Conservation (phyloP, 2,888 invertebrate species). For the Aleiodes leptofemur region DNA sequence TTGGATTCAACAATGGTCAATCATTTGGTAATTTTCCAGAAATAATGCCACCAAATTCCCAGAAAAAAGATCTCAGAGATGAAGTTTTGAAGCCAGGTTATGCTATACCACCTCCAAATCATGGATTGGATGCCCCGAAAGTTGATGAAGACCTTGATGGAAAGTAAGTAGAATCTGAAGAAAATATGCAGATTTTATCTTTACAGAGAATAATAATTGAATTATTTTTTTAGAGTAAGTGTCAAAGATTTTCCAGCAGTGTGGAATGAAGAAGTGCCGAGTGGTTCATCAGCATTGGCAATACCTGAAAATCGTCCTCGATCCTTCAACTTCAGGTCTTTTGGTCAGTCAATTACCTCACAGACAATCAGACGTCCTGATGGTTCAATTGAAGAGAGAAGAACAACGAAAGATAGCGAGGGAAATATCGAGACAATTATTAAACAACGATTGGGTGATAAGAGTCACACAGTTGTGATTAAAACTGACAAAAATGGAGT, state of each 20-base stretch:
- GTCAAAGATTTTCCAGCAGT: constrained; percentile 62
- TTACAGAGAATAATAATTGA: neutral
- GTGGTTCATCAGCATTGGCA: constrained; percentile 58
- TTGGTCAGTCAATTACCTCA: constrained; percentile 77
- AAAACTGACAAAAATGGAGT: constrained; percentile 67
- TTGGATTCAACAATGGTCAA: constrained; percentile 55
- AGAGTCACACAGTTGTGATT: constrained; percentile 66
- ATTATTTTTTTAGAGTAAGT: constrained; percentile 59
- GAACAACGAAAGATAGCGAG: constrained; percentile 77
- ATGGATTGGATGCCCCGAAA: constrained; percentile 60
- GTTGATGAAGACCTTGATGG: constrained; percentile 78
- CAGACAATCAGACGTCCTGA: constrained; percentile 78
- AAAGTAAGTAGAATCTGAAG: constrained; percentile 73
- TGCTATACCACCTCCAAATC: constrained; percentile 58
- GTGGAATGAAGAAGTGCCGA: constrained; percentile 61
- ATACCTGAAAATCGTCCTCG: constrained; percentile 52
- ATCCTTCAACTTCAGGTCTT: constrained; percentile 58
- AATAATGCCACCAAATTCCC: constrained; percentile 52
- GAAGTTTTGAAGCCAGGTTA: constrained; percentile 72
- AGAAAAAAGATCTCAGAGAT: constrained; percentile 55
- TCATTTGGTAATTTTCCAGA: constrained; percentile 40
- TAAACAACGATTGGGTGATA: constrained; percentile 71
- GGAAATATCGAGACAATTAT: constrained; percentile 80
- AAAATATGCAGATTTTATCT: neutral
- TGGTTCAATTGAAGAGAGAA: constrained; percentile 79